These are phyloP conservation scores for Tringa solitaria DNA, from an alignment of 2,113 vertebrate genomes.

Conservation along the genomic window DNA sequence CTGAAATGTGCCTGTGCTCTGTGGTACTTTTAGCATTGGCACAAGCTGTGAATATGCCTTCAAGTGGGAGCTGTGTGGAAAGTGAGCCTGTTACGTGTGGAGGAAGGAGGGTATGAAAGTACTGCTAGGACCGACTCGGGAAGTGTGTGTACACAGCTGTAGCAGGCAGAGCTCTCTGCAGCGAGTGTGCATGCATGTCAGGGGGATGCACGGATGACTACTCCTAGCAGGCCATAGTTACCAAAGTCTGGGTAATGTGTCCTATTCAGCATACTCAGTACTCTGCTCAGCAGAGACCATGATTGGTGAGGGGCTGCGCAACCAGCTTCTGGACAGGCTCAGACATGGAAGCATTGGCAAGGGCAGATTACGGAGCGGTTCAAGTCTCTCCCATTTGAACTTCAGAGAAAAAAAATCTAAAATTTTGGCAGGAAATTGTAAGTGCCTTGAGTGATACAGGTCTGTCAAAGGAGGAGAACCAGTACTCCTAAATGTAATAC, in stretches of 20 bases:
- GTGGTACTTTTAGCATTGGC: neutral
- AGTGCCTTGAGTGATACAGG: neutral
- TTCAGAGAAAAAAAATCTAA: neutral
- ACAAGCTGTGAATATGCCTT: slow-evolving; percentile 2
- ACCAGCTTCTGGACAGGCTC: neutral
- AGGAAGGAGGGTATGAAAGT: neutral
- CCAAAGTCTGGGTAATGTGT: rapidly evolving
- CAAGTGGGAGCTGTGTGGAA: neutral
- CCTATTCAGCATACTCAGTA: neutral
- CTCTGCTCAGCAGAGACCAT: neutral
- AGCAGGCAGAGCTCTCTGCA: neutral
- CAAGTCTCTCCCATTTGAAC: neutral
- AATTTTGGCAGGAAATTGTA: neutral
- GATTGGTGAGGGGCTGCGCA: neutral
- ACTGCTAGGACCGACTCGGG: neutral
- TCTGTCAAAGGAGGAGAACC: neutral
- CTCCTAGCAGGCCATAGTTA: neutral
- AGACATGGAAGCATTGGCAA: neutral
- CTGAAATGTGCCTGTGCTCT: neutral
- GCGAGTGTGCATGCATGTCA: rapidly evolving
- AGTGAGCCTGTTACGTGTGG: neutral
- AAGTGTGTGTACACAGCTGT: neutral
- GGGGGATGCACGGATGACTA: neutral
- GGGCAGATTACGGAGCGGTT: neutral
- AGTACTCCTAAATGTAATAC: neutral